phyloP scores from a whole-genome alignment of 2,113 vertebrate species.

The Oreochromis niloticus region DNA sequence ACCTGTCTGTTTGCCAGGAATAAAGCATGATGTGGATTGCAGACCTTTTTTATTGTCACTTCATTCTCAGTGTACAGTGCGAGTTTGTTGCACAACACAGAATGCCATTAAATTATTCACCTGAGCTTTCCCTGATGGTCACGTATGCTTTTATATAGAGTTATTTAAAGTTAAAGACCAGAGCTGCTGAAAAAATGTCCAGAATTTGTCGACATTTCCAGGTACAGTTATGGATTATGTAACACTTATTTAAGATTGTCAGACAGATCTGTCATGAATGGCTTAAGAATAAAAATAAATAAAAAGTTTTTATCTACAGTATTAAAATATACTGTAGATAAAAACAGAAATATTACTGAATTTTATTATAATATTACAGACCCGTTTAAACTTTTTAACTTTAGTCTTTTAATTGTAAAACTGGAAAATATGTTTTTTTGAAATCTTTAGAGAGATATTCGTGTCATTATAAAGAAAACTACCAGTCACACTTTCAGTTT shows the following conservation, averaged over 20 bases:
- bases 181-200: background rate
- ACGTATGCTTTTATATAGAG: rapidly evolving
- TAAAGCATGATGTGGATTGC: background rate
- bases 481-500: background rate
- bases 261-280: too few species aligned
- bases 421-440: background rate
- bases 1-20: background rate
- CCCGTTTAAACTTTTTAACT: background rate
- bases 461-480: background rate
- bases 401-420: background rate
- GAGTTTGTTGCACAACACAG: rapidly evolving
- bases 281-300: rapidly evolving
- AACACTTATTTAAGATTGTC: background rate
- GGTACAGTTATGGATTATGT: background rate
- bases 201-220: background rate
- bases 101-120: background rate
- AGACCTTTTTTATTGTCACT: background rate
- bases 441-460: background rate
- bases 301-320: background rate
- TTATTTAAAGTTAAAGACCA: background rate
- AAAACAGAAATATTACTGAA: rapidly evolving
- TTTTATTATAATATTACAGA: background rate
- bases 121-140: rapidly evolving
- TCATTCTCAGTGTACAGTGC: background rate
- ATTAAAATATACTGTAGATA: background rate